Conservation (phyloP, 2,797 vertebrate species). For the Labroides dimidiatus region DNA sequence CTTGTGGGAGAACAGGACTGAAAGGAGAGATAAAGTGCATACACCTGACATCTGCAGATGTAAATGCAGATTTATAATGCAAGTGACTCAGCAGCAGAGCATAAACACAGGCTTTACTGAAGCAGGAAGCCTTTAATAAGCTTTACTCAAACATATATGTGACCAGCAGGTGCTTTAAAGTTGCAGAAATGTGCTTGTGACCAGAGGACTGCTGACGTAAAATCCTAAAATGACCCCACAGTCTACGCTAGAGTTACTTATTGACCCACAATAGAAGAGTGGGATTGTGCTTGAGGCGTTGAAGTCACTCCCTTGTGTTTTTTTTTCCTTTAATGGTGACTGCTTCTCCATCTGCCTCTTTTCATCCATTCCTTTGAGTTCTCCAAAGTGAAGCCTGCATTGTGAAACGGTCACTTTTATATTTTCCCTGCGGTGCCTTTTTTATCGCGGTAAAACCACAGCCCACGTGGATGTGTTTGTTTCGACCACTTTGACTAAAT, state of each 20-base stretch:
- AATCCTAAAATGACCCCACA: slow-evolving; percentile 27
- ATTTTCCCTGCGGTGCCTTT: not conserved
- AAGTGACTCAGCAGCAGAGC: slow-evolving; percentile 44
- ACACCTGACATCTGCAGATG: slow-evolving; percentile 13
- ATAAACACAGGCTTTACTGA: slow-evolving; percentile 22
- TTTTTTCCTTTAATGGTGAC: slow-evolving; percentile 4
- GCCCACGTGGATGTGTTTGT: not conserved
- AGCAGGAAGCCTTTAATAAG: slow-evolving; percentile 54
- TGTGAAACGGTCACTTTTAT: slow-evolving; percentile 15
- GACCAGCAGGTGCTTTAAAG: slow-evolving; percentile 34
- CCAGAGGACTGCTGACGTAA: slow-evolving; percentile 47
- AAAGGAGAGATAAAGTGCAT: not conserved
- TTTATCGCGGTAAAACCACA: slow-evolving; percentile 7
- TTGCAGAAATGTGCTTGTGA: slow-evolving; percentile 60
- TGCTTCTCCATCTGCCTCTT: not conserved
- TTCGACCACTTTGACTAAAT: slow-evolving; percentile 2
- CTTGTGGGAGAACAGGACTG: not conserved
- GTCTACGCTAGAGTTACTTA: slow-evolving; percentile 13
- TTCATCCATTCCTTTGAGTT: not conserved
- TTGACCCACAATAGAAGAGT: slow-evolving; percentile 30
- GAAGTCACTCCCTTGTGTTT: not conserved
- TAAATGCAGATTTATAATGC: slow-evolving; percentile 23
- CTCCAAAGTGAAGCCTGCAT: slow-evolving; percentile 9
- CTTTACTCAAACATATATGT: slow-evolving; percentile 56
- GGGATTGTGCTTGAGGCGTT: not conserved